A percentile compares a stretch with the other conserved stretches of the same genome.
phyloP scores from a whole-genome alignment of 2,113 vertebrate genomes.

The Dolichotis patagonum region DNA sequence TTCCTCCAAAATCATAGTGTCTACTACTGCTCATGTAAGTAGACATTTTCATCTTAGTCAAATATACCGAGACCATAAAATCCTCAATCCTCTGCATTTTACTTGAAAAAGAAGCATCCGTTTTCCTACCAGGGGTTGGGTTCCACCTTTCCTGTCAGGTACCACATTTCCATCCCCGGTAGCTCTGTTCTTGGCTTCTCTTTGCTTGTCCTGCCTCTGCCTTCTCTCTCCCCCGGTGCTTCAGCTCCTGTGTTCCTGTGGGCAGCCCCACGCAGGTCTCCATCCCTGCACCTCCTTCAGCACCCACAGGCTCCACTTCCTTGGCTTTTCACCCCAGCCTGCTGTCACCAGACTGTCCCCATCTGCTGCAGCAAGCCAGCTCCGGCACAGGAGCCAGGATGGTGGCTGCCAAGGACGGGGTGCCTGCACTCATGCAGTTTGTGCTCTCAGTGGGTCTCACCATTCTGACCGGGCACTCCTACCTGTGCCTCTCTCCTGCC shows the following conservation, averaged over 20 bases:
- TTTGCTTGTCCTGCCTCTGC: not conserved
- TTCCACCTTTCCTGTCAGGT: not conserved
- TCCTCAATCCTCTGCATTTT: not conserved
- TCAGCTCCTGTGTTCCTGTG: not conserved
- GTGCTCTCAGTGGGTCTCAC: not conserved
- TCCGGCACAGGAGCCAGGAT: not conserved
- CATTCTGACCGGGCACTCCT: not conserved
- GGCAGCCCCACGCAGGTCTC: not conserved
- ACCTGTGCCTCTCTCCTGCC: not conserved
- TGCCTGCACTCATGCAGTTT: not conserved
- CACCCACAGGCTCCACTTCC: not conserved
- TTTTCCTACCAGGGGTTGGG: not conserved
- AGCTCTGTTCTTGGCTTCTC: not conserved
- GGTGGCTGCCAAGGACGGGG: accelerated
- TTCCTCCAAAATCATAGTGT: not conserved
- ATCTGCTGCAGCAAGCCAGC: not conserved
- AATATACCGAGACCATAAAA: not conserved
- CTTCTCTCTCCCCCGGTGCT: not conserved
- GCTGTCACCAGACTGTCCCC: not conserved
- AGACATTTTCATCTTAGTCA: not conserved
- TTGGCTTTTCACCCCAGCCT: not conserved
- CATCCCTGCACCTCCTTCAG: not conserved
- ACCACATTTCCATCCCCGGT: not conserved
- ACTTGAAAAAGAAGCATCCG: not conserved
- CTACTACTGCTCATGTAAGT: not conserved